Conservation (phyloP, 2,888 invertebrate species). For the Pheosia tremula region DNA sequence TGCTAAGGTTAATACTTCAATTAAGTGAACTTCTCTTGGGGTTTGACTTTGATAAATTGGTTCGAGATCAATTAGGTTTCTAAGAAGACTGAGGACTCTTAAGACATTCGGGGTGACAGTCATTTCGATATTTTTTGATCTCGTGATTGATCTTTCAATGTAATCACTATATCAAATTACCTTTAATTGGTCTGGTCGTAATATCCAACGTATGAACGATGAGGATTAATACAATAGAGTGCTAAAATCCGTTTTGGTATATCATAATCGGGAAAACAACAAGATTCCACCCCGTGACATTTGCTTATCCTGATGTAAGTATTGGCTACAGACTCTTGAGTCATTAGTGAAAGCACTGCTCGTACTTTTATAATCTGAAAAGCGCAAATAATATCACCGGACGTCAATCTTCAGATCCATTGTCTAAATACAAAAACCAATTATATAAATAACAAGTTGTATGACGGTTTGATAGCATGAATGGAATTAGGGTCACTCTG, state of each 20-base stretch:
- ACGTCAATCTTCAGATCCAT: slow-evolving; percentile 3
- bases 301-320: neutral
- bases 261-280: too few species aligned
- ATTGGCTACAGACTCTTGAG: neutral
- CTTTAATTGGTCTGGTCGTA: neutral
- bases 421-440: slow-evolving; percentile 6
- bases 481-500: slow-evolving; percentile 34
- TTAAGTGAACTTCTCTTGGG: neutral
- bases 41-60: slow-evolving; percentile 24
- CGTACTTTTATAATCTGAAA: slow-evolving; percentile 5
- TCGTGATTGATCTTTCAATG: neutral
- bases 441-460: slow-evolving; percentile 10
- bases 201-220: neutral
- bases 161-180: neutral
- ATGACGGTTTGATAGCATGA: slow-evolving; percentile 3
- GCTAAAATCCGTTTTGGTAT: too few species aligned
- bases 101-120: slow-evolving; percentile 17
- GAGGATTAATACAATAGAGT: neutral
- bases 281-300: neutral
- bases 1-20: slow-evolving; percentile 35
- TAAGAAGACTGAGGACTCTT: slow-evolving; percentile 25
- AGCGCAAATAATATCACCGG: slow-evolving; percentile 6
- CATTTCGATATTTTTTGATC: neutral
- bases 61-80: slow-evolving; percentile 37
- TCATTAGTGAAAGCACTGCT: slow-evolving; percentile 6